Conservation (phyloP, 2,888 invertebrate species). For the Barypeithes pellucidus region DNA sequence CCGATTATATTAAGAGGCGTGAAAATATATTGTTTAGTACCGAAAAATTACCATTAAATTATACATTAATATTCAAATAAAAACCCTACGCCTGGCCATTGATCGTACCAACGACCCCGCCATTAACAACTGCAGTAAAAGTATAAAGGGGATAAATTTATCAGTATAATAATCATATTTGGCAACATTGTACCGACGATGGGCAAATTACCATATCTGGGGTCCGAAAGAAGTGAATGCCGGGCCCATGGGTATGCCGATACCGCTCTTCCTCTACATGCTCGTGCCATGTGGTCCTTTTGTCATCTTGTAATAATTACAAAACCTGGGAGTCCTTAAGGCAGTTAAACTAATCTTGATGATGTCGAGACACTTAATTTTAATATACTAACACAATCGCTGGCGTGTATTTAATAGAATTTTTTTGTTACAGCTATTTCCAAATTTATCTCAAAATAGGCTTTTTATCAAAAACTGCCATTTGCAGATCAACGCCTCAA, state of each 20-base stretch:
- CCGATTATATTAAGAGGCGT: too few relatives aligned
- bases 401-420: too few relatives aligned
- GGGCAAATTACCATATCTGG: constrained; percentile 49
- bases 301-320: constrained; percentile 37
- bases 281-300: constrained; percentile 47
- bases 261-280: constrained; percentile 41
- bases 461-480: background rate
- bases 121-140: too few relatives aligned
- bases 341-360: too few relatives aligned
- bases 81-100: too few relatives aligned
- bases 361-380: too few relatives aligned
- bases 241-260: constrained; percentile 45
- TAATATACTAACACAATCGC: too few relatives aligned
- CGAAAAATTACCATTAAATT: background rate
- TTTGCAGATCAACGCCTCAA: background rate
- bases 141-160: too few relatives aligned
- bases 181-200: constrained; percentile 38
- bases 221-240: constrained; percentile 36
- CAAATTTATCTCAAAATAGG: background rate
- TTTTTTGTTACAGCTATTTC: background rate
- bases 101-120: too few relatives aligned
- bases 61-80: too few relatives aligned
- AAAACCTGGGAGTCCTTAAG: constrained; percentile 5
- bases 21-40: too few relatives aligned
- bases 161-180: background rate